Percentiles rank a stretch among this genome's conserved stretches.
These are phyloP conservation scores for Drosophila formosana DNA, from an alignment of 2,888 invertebrate genomes.

Conservation along the genomic window DNA sequence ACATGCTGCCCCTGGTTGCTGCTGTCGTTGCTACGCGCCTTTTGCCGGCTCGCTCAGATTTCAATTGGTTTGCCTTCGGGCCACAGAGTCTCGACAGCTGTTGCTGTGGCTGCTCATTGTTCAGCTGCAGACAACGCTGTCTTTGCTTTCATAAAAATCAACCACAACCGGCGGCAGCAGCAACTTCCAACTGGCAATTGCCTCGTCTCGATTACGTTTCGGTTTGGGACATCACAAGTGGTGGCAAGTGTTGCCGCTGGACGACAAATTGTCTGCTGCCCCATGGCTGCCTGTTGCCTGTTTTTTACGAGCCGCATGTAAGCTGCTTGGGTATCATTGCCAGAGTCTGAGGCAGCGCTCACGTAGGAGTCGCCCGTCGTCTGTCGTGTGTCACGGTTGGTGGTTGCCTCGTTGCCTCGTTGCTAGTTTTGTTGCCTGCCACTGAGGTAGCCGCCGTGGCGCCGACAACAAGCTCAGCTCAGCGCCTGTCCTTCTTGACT, in stretches of 20 bases:
- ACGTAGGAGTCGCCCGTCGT: conserved; percentile 68
- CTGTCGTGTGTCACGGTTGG: conserved; percentile 69
- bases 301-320: conserved; percentile 76
- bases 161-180: conserved; percentile 56
- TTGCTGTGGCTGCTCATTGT: conserved; percentile 67
- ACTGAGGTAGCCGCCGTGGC: conserved; percentile 67
- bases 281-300: conserved; percentile 38
- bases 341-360: conserved; percentile 29
- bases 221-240: conserved; percentile 72
- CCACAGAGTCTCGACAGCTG: conserved; percentile 42
- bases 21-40: conserved; percentile 23
- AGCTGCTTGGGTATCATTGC: conserved; percentile 69
- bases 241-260: conserved; percentile 53
- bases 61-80: conserved; percentile 63
- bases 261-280: conserved; percentile 41
- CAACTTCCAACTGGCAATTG: not conserved
- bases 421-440: conserved; percentile 24
- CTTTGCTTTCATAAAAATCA: conserved; percentile 56
- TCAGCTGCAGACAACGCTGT: conserved; percentile 37
- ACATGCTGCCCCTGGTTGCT: conserved; percentile 28
- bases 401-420: conserved; percentile 41
- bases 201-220: conserved; percentile 69
- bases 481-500: not conserved
- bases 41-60: conserved; percentile 67
- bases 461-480: conserved; percentile 61